These are phyloP conservation scores for Lumbricus terrestris DNA, from an alignment of 2,888 invertebrate genomes.

Conservation along the genomic window DNA sequence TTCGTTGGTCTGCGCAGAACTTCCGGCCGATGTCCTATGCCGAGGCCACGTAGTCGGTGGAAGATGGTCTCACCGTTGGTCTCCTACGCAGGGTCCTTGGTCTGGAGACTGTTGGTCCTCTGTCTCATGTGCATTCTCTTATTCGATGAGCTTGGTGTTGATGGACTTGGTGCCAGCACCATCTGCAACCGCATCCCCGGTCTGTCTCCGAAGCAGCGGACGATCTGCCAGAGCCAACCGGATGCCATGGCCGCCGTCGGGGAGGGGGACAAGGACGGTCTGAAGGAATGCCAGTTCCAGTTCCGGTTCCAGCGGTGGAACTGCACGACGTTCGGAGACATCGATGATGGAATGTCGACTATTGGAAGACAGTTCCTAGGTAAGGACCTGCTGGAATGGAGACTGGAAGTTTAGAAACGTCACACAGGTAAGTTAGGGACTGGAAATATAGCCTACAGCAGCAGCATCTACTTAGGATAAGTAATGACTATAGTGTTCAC, in stretches of 20 bases:
- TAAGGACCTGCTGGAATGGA: not conserved
- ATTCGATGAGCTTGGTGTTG: not conserved
- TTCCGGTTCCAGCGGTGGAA: slow-evolving; percentile 59
- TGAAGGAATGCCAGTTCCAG: slow-evolving; percentile 59
- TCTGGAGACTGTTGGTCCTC: slow-evolving; percentile 7
- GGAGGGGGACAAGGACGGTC: slow-evolving; percentile 56
- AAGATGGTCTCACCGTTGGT: not conserved
- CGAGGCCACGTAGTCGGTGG: not conserved
- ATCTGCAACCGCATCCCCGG: slow-evolving; percentile 61
- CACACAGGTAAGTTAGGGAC: not conserved
- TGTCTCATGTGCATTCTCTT: not conserved
- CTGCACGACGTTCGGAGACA: slow-evolving; percentile 42
- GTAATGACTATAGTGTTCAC: no score
- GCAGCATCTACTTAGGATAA: not conserved
- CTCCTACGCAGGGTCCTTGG: not conserved
- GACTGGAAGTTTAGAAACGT: not conserved
- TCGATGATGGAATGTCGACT: slow-evolving; percentile 6
- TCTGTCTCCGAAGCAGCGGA: slow-evolving; percentile 56
- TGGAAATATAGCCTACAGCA: not conserved
- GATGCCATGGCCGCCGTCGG: slow-evolving; percentile 59
- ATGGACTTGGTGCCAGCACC: slow-evolving; percentile 70
- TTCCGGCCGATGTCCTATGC: not conserved
- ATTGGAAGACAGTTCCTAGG: slow-evolving; percentile 12
- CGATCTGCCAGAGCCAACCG: slow-evolving; percentile 58
- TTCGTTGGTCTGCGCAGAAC: not conserved